Base-by-base conservation (phyloP, 1,140 invertebrate species). In the Chionoecetes opilio region DNA sequence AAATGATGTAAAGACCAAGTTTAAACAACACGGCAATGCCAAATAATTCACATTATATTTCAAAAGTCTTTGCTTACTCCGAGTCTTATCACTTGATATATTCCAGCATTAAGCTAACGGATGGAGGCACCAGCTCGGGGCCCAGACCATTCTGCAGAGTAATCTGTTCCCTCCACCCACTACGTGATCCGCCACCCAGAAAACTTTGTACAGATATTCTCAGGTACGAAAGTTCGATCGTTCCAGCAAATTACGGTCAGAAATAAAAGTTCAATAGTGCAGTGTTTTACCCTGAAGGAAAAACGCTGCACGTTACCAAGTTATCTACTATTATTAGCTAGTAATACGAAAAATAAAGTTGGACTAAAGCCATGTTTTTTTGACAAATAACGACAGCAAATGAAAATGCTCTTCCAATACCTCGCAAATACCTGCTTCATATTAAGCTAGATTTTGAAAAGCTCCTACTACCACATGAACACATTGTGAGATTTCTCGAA, bases 191-290 rank as follows among this genome's bases (percentile, higher is more conserved):
- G n/a, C 21, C 63, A 5, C 21, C 63, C 21, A n/a, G 21, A n/a
- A 75, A 75, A 75, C 21, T 75, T 75, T 75, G 63, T n/a, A 75
- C 63, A n/a, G 63, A n/a, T 75, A 75, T 75, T 75, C 63, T 75
- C 63, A 21, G 63, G 63, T 75, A 75, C 63, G 63, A 75, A 75
- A 75, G 63, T 75, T 75, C 21, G 63, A n/a, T n/a, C 63, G 63
- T 75, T 75, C 26, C 6, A 75, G 21, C 2, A 75, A n/a, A n/a
- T 75, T 75, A n/a, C 63, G 21, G 0, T n/a, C 8, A 75, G n/a
- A n/a, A 75, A 75, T n/a, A 75, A 75, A 75, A 75, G 21, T 0
- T 75, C 63, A 75, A 75, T 75, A 6, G 26, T 75, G 63, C n/a
- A 75, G 63, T 75, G 63, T n/a, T n/a, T 75, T n/a, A n/a, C 1